Conservation (phyloP, 1,140 invertebrate species). For the Diploscapter pachys region DNA sequence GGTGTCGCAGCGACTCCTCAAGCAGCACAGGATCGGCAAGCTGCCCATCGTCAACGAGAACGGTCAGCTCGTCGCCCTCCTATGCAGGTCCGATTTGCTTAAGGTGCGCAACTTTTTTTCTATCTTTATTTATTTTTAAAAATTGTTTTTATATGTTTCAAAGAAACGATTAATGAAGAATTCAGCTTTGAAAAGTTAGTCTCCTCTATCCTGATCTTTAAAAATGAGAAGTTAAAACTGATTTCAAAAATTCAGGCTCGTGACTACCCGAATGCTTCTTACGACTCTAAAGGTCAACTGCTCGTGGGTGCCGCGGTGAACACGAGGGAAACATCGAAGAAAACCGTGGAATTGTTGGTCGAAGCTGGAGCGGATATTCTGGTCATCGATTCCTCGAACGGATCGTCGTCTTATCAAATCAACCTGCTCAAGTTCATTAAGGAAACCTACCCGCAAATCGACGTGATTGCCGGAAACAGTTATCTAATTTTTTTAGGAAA, state of each 20-base stretch:
- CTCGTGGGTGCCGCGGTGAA: slow-evolving; percentile 91
- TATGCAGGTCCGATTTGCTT: slow-evolving; percentile 94
- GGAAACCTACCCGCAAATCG: slow-evolving; percentile 77
- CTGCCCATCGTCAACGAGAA: slow-evolving; percentile 69
- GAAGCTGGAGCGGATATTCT: slow-evolving; percentile 90
- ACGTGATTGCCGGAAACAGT: slow-evolving; percentile 93
- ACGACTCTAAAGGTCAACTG: slow-evolving; percentile 94
- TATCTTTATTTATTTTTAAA: neutral
- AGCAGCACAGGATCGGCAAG: slow-evolving; percentile 43
- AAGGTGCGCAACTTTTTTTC: slow-evolving; percentile 64
- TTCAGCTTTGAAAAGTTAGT: too few relatives aligned
- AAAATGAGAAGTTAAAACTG: neutral
- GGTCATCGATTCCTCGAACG: slow-evolving; percentile 94
- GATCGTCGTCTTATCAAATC: slow-evolving; percentile 91
- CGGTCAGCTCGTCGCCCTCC: slow-evolving; percentile 86
- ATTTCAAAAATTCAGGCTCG: slow-evolving; percentile 65
- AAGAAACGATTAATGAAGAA: too few relatives aligned
- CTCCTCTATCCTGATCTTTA: too few relatives aligned
- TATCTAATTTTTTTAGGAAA: slow-evolving; percentile 40
- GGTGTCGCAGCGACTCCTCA: slow-evolving; percentile 8
- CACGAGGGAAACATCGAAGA: slow-evolving; percentile 73
- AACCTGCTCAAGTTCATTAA: slow-evolving; percentile 92
- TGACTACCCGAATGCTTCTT: slow-evolving; percentile 90
- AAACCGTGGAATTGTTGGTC: slow-evolving; percentile 71
- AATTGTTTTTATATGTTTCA: too few relatives aligned